Evolutionary conservation across 2,888 invertebrate species (phyloP).

Genomic region (Dyspetes luteomarginatus): DNA sequence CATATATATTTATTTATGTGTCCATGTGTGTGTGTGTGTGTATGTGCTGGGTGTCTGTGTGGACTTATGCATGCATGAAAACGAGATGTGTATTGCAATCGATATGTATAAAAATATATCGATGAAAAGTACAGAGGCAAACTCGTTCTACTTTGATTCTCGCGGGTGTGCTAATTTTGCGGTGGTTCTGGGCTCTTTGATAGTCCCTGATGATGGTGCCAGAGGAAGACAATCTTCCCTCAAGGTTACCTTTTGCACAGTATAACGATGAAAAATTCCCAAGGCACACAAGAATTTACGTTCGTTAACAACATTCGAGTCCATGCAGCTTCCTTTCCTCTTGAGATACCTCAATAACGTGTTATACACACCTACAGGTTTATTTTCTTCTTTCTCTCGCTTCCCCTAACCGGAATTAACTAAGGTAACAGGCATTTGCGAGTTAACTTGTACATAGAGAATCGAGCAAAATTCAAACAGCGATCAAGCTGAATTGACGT

Average conservation of each 20-base stretch:
- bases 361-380: not conserved
- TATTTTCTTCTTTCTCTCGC: not conserved
- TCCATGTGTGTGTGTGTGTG: not conserved
- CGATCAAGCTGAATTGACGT: no score
- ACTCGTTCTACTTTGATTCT: slow-evolving; percentile 45
- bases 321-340: not conserved
- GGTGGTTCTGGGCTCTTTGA: not conserved
- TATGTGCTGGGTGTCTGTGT: not conserved
- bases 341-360: not conserved
- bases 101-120: not conserved
- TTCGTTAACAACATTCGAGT: not conserved
- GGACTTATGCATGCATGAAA: not conserved
- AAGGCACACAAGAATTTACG: not conserved
- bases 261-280: not conserved
- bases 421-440: no score
- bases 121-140: slow-evolving; percentile 41
- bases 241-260: slow-evolving; percentile 32
- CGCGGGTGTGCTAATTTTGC: slow-evolving; percentile 15
- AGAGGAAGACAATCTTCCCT: not conserved
- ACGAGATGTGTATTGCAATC: not conserved
- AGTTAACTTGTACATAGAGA: no score
- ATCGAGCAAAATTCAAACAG: no score
- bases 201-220: slow-evolving; percentile 3
- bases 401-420: not conserved
- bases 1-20: no score